These are phyloP conservation scores for Elymnias hypermnestra DNA, from an alignment of 1,140 invertebrate genomes.

Conservation along the genomic window DNA sequence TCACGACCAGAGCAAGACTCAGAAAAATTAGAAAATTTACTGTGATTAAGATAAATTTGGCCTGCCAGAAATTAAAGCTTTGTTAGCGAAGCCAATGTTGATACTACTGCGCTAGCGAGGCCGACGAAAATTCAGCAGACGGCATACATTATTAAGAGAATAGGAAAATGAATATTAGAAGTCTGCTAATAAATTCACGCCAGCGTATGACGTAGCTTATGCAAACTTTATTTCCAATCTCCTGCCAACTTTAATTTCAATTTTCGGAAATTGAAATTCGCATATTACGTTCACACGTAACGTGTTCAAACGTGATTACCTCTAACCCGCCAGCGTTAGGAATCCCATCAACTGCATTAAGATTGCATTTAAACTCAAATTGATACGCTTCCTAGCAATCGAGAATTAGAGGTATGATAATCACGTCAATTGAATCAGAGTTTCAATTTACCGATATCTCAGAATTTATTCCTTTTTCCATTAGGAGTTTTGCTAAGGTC, in stretches of 20 bases:
- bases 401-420: conserved; percentile 2
- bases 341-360: conserved; percentile 19
- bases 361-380: conserved; percentile 19
- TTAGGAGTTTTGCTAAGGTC: no score
- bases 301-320: conserved; percentile 25
- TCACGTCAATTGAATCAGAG: no score
- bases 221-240: conserved; percentile 14
- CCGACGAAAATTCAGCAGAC: no score
- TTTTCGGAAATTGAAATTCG: conserved; percentile 28
- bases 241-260: conserved; percentile 16
- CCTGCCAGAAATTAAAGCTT: no score
- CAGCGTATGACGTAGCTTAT: neutral
- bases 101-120: no score
- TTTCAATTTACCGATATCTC: no score
- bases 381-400: conserved; percentile 16
- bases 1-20: no score
- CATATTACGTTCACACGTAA: conserved; percentile 26
- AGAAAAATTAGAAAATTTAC: no score
- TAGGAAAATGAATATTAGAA: neutral
- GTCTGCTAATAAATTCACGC: neutral
- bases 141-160: neutral
- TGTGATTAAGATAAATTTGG: no score
- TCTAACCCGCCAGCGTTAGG: conserved; percentile 7
- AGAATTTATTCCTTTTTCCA: no score
- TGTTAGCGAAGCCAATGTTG: no score